Evolutionary conservation across 2,888 invertebrate species (phyloP).

Genomic region (Harmothoe impar): DNA sequence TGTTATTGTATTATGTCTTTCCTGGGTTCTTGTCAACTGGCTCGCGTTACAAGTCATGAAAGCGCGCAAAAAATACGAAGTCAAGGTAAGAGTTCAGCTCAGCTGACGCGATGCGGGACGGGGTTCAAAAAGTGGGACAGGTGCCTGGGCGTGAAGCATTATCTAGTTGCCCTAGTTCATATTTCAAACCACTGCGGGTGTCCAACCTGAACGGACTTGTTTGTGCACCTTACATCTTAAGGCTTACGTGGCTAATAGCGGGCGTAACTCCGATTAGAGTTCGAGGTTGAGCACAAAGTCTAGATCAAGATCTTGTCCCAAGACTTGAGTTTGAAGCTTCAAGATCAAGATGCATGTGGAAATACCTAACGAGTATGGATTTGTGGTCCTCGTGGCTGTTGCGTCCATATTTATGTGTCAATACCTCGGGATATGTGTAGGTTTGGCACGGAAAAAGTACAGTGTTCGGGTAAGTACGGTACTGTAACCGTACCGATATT

Average conservation of each 20-base stretch:
- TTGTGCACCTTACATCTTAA: too few relatives aligned
- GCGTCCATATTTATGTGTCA: constrained; percentile 81
- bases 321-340: too few relatives aligned
- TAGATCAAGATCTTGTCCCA: too few relatives aligned
- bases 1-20: constrained; percentile 43
- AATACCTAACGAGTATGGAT: constrained; percentile 82
- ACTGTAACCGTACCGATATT: too few relatives aligned
- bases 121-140: constrained; percentile 48
- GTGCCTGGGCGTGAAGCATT: background rate
- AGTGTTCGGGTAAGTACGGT: constrained; percentile 76
- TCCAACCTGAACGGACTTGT: too few relatives aligned
- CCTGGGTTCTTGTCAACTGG: constrained; percentile 60
- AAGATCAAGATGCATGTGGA: constrained; percentile 61
- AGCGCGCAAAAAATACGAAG: constrained; percentile 56
- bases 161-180: too few relatives aligned
- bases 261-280: too few relatives aligned
- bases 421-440: constrained; percentile 82
- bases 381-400: constrained; percentile 81
- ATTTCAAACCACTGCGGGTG: too few relatives aligned
- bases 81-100: constrained; percentile 45
- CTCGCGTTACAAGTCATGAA: constrained; percentile 59
- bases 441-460: constrained; percentile 80
- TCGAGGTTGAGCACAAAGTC: too few relatives aligned
- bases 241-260: too few relatives aligned
- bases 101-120: background rate